A percentile compares a stretch with the other conserved stretches of the same genome.
Evolutionary conservation across 2,797 vertebrate species (phyloP).

Genomic region (Pseudochirops corinnae): DNA sequence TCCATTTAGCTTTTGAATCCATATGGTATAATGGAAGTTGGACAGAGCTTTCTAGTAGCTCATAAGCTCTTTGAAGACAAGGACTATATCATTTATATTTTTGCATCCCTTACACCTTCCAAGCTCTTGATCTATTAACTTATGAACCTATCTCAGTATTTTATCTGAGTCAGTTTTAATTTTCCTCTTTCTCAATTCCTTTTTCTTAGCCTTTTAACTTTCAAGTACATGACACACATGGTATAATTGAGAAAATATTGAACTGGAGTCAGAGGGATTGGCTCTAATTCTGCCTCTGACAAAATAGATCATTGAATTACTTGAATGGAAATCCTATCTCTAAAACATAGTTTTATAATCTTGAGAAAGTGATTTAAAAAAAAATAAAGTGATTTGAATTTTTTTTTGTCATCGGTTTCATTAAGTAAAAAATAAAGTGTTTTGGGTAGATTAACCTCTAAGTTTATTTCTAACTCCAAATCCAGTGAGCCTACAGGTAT

Average conservation of each 20-base stretch:
- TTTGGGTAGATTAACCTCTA: not conserved
- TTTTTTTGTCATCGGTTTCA: not conserved
- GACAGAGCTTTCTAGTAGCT: not conserved
- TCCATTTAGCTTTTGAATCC: conserved; percentile 4
- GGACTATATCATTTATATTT: not conserved
- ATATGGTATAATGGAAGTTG: not conserved
- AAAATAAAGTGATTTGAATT: too few species aligned
- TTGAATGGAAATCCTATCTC: not conserved
- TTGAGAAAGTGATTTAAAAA: not conserved
- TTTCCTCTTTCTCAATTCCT: not conserved
- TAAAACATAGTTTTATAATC: not conserved
- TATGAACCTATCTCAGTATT: not conserved
- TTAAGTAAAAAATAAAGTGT: not conserved
- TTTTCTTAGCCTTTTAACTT: not conserved
- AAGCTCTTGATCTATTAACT: not conserved
- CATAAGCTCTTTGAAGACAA: not conserved
- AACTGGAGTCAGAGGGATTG: not conserved
- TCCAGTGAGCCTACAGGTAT: not conserved
- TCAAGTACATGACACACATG: not conserved
- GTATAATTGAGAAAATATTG: not conserved
- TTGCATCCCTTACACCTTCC: not conserved
- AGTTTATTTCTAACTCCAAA: not conserved
- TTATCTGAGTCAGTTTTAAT: not conserved
- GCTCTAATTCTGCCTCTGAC: not conserved
- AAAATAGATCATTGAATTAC: not conserved